Evolutionary conservation across 2,797 vertebrate genomes (phyloP).

Genomic region (Rallus crepitans): DNA sequence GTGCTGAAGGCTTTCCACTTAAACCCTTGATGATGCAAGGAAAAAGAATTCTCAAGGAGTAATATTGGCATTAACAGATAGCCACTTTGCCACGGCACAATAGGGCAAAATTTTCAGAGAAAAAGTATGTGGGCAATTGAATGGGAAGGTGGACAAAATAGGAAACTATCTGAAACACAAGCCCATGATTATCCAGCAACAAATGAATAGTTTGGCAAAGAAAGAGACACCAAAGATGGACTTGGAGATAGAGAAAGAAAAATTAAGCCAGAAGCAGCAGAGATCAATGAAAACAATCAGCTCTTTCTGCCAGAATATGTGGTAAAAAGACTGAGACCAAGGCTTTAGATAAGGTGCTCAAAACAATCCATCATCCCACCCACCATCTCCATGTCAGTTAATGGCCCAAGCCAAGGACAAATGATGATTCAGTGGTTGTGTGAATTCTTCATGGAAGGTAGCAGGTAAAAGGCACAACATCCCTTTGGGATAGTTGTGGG

Average conservation of each 20-base stretch:
- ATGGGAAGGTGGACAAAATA: slow-evolving; percentile 1
- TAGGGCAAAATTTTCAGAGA: not conserved
- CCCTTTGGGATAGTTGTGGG: not conserved
- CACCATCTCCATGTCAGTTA: not conserved
- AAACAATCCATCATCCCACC: not conserved
- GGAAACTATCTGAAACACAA: slow-evolving; percentile 29
- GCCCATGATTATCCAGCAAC: not conserved
- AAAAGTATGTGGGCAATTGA: not conserved
- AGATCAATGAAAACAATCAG: slow-evolving; percentile 67
- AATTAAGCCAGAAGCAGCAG: slow-evolving; percentile 50
- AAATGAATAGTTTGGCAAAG: slow-evolving; percentile 28
- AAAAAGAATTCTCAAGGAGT: slow-evolving; percentile 30
- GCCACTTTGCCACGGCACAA: slow-evolving; percentile 16
- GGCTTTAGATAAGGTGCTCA: not conserved
- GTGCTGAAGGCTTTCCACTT: slow-evolving; percentile 62
- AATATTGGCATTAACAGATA: slow-evolving; percentile 29
- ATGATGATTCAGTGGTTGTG: not conserved
- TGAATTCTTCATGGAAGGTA: accelerated
- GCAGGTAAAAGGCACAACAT: not conserved
- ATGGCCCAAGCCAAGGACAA: not conserved
- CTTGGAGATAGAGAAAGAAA: slow-evolving; percentile 41
- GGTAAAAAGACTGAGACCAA: not conserved
- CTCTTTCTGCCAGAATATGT: slow-evolving; percentile 40
- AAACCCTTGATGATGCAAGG: slow-evolving; percentile 62
- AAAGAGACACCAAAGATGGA: not conserved